Evolutionary conservation across 2,113 vertebrate genomes (phyloP).

Genomic region (Xiphophorus couchianus): DNA sequence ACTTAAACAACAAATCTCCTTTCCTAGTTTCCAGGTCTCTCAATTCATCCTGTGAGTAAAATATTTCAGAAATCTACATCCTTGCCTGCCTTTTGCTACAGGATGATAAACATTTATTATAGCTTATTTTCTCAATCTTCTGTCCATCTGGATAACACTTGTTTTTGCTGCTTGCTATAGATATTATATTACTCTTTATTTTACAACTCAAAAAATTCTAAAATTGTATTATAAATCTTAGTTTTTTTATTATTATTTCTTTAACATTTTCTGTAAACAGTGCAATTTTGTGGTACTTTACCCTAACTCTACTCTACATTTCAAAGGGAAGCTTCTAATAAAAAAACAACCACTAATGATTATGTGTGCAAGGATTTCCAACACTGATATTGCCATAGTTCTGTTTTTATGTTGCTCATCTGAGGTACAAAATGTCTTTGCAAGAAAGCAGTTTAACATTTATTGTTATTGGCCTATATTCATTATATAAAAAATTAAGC

Average conservation of each 20-base stretch:
- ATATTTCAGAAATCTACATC: neutral
- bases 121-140: neutral
- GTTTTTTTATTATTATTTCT: neutral
- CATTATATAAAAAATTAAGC: neutral
- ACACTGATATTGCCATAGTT: neutral
- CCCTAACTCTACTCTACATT: neutral
- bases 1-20: no score
- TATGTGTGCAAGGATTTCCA: neutral
- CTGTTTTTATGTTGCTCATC: neutral
- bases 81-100: neutral
- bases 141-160: slow-evolving; percentile 5
- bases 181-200: neutral
- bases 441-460: neutral
- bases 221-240: neutral
- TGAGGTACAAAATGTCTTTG: neutral
- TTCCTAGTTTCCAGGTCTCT: no score
- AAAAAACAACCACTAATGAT: neutral
- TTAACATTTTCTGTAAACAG: no score
- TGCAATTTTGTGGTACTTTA: slow-evolving; percentile 9
- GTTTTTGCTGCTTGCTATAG: neutral
- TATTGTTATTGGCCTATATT: neutral
- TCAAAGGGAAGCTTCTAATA: neutral
- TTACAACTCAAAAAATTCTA: neutral
- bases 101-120: neutral
- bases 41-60: neutral